phyloP scores from a whole-genome alignment of 2,797 vertebrate species.

The Varecia variegata region DNA sequence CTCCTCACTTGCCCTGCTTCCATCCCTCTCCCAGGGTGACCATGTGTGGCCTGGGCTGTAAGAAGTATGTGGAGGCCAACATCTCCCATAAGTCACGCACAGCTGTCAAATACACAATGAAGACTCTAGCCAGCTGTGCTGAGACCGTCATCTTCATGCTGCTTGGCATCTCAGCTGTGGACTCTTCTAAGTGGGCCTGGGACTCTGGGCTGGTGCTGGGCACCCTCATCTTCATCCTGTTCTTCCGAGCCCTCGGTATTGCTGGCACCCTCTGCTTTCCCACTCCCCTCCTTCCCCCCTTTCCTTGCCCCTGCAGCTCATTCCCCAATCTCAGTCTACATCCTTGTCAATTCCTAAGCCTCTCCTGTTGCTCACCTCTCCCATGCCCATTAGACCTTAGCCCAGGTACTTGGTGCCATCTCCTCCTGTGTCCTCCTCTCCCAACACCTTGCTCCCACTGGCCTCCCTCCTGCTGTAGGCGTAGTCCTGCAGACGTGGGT shows the following conservation, averaged over 20 bases:
- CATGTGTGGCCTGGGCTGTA: constrained; percentile 96
- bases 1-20: background rate
- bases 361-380: constrained; percentile 19
- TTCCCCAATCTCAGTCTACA: background rate
- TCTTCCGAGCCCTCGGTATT: constrained; percentile 94
- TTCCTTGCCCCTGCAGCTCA: background rate
- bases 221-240: constrained; percentile 95
- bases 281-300: background rate
- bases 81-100: constrained; percentile 98
- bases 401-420: constrained; percentile 1
- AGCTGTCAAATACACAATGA: constrained; percentile 97
- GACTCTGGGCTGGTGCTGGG: constrained; percentile 94
- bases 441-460: constrained; percentile 65
- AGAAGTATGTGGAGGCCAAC: constrained; percentile 98
- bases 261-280: constrained; percentile 7
- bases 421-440: constrained; percentile 45
- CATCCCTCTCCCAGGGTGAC: constrained; percentile 88
- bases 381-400: constrained; percentile 48
- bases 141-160: constrained; percentile 99
- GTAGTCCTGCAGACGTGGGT: constrained; percentile 94
- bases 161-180: constrained; percentile 95
- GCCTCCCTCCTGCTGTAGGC: constrained; percentile 84
- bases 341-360: constrained; percentile 30
- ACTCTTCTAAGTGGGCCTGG: constrained; percentile 98
- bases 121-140: constrained; percentile 95